These are phyloP conservation scores for Pseudocheirus occidentalis DNA, from an alignment of 2,797 vertebrate genomes.

Conservation along the genomic window DNA sequence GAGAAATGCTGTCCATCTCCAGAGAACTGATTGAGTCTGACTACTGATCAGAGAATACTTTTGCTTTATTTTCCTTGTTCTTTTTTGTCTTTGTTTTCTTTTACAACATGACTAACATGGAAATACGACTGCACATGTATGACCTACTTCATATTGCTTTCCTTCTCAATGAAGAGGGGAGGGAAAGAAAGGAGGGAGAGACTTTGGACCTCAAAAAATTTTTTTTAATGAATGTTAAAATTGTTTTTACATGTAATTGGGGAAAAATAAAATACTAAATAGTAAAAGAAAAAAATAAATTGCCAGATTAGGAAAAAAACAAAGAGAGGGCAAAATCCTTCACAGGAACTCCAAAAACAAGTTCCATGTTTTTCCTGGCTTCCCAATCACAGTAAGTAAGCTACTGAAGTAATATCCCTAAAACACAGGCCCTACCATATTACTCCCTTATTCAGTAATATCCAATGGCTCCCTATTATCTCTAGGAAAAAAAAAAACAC, in stretches of 20 bases:
- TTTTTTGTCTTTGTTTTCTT: neutral
- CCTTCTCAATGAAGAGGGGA: neutral
- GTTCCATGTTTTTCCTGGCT: neutral
- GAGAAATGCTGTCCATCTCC: neutral
- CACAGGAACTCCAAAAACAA: neutral
- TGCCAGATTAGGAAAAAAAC: neutral
- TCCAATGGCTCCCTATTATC: neutral
- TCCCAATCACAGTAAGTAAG: neutral
- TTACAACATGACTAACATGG: neutral
- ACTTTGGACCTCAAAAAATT: neutral
- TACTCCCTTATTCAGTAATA: neutral
- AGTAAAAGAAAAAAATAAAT: neutral
- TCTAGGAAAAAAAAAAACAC: neutral
- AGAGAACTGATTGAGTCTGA: neutral
- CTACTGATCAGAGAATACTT: neutral
- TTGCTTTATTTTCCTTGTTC: neutral
- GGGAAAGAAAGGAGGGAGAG: neutral
- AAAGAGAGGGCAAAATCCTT: neutral
- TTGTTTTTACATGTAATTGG: neutral
- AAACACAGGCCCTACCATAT: neutral
- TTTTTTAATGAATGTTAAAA: neutral
- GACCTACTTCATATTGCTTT: neutral
- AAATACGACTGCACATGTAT: too few relatives aligned
- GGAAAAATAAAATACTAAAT: neutral
- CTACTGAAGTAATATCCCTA: neutral